These are phyloP conservation scores for Tyrannus savana DNA, from an alignment of 2,113 vertebrate genomes.

Conservation along the genomic window DNA sequence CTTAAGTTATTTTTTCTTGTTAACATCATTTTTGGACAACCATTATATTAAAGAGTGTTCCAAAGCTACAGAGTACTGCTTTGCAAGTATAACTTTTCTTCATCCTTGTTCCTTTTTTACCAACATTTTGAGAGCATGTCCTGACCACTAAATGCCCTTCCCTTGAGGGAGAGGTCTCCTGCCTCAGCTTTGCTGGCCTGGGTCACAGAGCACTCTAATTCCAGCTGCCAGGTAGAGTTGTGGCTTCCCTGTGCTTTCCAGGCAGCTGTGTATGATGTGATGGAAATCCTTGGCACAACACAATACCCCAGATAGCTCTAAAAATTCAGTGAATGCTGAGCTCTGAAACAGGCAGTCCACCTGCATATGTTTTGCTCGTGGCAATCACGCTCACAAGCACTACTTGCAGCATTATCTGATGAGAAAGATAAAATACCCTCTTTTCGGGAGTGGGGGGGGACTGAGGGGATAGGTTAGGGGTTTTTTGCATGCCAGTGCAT, in stretches of 20 bases:
- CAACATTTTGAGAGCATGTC: background rate
- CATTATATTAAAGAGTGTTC: background rate
- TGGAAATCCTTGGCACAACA: background rate
- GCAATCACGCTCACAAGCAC: background rate
- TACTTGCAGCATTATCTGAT: background rate
- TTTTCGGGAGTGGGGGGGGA: accelerated
- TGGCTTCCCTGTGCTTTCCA: background rate
- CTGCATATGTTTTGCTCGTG: accelerated
- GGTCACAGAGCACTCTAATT: accelerated
- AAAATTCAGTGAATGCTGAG: background rate
- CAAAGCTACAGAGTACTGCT: background rate
- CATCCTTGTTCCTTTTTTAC: background rate
- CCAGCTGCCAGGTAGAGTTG: background rate
- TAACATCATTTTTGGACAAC: background rate
- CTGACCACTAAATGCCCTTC: background rate
- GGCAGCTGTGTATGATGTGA: background rate
- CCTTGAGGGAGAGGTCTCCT: background rate
- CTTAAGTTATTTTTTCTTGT: background rate
- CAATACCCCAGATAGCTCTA: accelerated
- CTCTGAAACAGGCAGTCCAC: background rate
- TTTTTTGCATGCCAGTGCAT: background rate
- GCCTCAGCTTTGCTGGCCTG: background rate
- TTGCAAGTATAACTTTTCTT: background rate
- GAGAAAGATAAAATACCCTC: background rate
- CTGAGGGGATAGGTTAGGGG: background rate